A percentile compares a stretch with the other conserved stretches of the same genome.
phyloP scores from a whole-genome alignment of 2,797 vertebrate species.

The Gymnoscopelus microlampas region DNA sequence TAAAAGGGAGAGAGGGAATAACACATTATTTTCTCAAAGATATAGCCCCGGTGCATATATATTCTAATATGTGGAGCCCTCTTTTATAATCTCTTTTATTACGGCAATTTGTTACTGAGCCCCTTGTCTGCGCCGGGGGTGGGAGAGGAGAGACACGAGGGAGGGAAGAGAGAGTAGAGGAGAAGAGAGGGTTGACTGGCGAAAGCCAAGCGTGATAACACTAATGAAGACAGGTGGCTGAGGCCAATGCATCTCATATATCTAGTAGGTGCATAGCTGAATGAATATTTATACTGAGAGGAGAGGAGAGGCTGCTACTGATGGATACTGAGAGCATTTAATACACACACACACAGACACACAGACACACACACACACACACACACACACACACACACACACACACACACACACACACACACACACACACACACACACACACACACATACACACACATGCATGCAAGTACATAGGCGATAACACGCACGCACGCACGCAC shows the following conservation, averaged over 20 bases:
- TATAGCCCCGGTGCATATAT: constrained; percentile 53
- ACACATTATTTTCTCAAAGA: constrained; percentile 62
- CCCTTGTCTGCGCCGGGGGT: constrained; percentile 32
- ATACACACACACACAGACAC: not conserved
- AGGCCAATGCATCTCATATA: constrained; percentile 36
- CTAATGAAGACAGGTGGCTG: constrained; percentile 59
- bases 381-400: not conserved
- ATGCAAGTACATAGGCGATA: too few species aligned
- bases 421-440: not conserved
- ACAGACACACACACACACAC: not conserved
- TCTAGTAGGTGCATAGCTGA: constrained; percentile 36
- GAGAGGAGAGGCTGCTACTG: not conserved
- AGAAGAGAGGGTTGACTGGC: constrained; percentile 30
- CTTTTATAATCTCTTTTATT: constrained; percentile 69
- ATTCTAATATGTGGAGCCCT: constrained; percentile 54
- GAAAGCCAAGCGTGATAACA: constrained; percentile 46
- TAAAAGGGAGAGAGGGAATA: constrained; percentile 32
- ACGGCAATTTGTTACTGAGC: constrained; percentile 55
- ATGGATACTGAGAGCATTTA: not conserved
- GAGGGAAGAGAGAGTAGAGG: constrained; percentile 25
- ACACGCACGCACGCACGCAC: not conserved
- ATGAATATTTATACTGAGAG: constrained; percentile 53
- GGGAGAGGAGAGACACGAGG: constrained; percentile 29
- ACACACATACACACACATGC: not conserved
- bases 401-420: not conserved